These are phyloP conservation scores for Osmerus mordax DNA, from an alignment of 2,113 vertebrate genomes.

Conservation along the genomic window DNA sequence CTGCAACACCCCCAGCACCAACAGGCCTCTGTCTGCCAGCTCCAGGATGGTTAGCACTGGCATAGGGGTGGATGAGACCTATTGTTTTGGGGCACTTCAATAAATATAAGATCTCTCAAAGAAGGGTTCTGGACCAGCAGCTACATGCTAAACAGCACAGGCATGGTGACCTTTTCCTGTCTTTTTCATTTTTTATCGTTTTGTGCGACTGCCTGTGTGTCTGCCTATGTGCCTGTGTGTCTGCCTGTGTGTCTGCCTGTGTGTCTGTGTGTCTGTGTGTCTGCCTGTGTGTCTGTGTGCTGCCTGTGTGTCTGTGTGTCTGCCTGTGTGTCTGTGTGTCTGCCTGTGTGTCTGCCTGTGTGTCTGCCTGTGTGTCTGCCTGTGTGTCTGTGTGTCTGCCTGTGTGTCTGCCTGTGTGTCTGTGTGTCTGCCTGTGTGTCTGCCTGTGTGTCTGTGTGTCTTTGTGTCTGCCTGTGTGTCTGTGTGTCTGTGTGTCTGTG, in stretches of 20 bases:
- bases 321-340: no score
- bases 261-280: background rate
- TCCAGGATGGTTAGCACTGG: slow-evolving; percentile 16
- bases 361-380: slow-evolving; percentile 22
- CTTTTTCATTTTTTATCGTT: slow-evolving; percentile 27
- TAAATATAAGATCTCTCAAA: no score
- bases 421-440: slow-evolving; percentile 21
- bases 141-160: no score
- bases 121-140: no score
- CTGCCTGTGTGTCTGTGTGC: background rate
- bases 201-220: background rate
- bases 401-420: background rate
- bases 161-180: background rate
- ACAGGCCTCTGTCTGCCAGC: slow-evolving; percentile 25
- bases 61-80: background rate
- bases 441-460: background rate
- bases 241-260: slow-evolving; percentile 22
- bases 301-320: background rate
- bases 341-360: slow-evolving; percentile 20
- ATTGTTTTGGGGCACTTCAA: no score
- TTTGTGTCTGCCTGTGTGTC: background rate
- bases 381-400: slow-evolving; percentile 17
- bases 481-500: background rate
- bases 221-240: background rate
- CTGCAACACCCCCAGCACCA: slow-evolving; percentile 13